Conservation (phyloP, 2,113 vertebrate species). For the Pristiophorus japonicus region DNA sequence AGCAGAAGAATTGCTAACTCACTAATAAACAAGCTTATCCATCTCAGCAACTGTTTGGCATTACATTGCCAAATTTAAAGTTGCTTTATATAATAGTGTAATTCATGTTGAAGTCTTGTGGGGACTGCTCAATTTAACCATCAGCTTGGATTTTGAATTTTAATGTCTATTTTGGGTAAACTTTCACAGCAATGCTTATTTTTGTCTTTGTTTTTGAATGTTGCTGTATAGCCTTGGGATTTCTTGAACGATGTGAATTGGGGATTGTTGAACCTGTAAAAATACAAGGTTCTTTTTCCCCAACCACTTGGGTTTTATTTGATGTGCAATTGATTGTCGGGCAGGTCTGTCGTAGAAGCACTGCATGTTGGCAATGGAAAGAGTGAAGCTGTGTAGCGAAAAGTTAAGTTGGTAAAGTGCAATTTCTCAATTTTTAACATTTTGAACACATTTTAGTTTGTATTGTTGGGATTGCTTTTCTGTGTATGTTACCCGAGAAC, state of each 20-base stretch:
- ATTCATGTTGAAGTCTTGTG: background rate
- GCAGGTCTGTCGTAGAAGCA: background rate
- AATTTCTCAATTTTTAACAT: slow-evolving; percentile 1
- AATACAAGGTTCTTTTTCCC: background rate
- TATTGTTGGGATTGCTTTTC: background rate
- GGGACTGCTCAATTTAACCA: background rate
- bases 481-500: background rate
- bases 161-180: background rate
- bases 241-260: background rate
- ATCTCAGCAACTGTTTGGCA: slow-evolving; percentile 17
- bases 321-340: background rate
- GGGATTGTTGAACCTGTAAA: background rate
- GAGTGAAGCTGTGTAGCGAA: background rate
- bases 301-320: background rate
- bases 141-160: background rate
- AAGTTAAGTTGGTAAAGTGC: background rate
- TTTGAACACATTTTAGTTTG: background rate
- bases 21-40: background rate
- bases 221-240: background rate
- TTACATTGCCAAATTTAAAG: background rate
- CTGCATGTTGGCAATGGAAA: background rate
- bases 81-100: background rate
- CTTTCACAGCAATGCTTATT: background rate
- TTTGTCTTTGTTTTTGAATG: background rate
- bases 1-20: slow-evolving; percentile 3